Conservation (phyloP, 2,797 vertebrate genomes). For the Halcyon badia region DNA sequence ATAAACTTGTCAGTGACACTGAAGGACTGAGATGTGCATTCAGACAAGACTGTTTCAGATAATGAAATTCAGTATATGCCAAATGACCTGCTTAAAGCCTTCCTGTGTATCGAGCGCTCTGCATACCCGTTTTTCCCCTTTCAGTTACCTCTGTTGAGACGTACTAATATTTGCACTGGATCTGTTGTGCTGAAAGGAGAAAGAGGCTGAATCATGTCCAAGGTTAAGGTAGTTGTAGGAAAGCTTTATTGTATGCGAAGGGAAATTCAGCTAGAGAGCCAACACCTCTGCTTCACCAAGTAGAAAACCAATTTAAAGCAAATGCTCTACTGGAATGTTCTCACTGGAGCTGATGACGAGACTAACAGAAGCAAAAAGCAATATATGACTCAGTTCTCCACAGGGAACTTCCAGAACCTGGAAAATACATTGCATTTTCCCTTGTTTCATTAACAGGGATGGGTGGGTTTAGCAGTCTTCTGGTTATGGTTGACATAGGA, state of each 20-base stretch:
- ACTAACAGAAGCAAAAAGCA: neutral
- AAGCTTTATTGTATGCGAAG: neutral
- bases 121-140: neutral
- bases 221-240: neutral
- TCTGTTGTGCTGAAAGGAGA: neutral
- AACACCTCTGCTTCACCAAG: neutral
- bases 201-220: neutral
- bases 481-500: neutral
- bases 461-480: neutral
- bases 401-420: neutral
- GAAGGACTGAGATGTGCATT: neutral
- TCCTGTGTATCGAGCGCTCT: neutral
- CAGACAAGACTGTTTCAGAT: neutral
- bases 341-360: neutral
- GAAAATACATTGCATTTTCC: neutral
- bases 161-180: neutral
- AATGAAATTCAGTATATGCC: neutral
- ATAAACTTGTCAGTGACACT: neutral
- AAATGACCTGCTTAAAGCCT: neutral
- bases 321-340: neutral
- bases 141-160: neutral
- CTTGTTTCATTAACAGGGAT: neutral
- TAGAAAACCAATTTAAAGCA: neutral
- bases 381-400: neutral
- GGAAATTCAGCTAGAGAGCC: neutral